phyloP scores from a whole-genome alignment of 1,140 invertebrate species.

The Glossosoma conforme region DNA sequence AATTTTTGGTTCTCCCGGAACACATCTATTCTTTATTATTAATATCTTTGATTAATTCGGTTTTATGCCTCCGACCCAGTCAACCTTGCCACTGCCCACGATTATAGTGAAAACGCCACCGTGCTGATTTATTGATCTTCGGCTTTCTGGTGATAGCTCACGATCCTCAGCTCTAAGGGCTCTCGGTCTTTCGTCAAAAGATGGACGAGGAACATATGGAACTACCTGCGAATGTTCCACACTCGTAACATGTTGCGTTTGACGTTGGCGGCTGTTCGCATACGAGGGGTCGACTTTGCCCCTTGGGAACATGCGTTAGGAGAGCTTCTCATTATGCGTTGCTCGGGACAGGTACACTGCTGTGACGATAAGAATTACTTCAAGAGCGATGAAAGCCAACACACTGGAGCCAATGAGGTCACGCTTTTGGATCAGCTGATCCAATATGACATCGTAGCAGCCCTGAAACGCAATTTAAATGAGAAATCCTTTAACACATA shows the following conservation, averaged over 20 bases:
- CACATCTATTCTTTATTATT: no score
- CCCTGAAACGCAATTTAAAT: neutral
- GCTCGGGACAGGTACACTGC: neutral
- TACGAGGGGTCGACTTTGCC: neutral
- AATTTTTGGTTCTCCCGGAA: no score
- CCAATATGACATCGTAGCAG: neutral
- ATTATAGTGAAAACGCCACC: neutral
- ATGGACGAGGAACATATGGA: neutral
- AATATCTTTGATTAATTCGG: slow-evolving; percentile 1
- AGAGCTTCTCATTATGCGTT: neutral
- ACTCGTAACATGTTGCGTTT: neutral
- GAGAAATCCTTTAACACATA: no score
- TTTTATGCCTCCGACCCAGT: neutral
- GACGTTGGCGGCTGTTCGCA: neutral
- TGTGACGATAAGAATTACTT: neutral
- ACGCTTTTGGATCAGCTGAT: neutral
- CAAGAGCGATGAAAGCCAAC: neutral
- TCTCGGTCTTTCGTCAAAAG: neutral
- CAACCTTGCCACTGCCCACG: neutral
- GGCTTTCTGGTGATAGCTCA: neutral
- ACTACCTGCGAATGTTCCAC: neutral
- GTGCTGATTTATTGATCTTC: neutral
- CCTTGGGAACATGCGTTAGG: neutral
- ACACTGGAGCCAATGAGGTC: neutral
- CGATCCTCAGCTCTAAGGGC: neutral